Percentiles rank a stretch among this genome's conserved stretches.
Conservation (phyloP, 2,113 vertebrate genomes). For the Vulpes vulpes region DNA sequence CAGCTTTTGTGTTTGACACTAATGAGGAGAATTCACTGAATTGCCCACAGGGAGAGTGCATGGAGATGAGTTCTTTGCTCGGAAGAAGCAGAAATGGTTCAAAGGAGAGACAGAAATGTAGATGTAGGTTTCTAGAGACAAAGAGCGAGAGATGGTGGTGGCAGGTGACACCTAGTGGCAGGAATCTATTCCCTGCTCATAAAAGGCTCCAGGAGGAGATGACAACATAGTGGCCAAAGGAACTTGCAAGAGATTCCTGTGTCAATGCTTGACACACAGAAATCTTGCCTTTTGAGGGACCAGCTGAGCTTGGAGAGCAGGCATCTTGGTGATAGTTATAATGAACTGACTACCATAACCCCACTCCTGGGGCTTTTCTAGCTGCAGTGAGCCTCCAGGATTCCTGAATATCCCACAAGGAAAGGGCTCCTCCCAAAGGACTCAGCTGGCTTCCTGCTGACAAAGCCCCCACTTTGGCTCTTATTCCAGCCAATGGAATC, state of each 20-base stretch:
- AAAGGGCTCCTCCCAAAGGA: background rate
- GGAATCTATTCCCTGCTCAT: background rate
- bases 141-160: background rate
- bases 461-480: background rate
- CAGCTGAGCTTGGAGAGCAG: background rate
- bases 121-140: background rate
- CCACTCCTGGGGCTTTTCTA: background rate
- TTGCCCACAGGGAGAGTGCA: background rate
- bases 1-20: background rate
- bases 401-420: background rate
- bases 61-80: background rate
- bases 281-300: background rate
- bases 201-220: background rate
- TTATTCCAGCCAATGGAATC: background rate
- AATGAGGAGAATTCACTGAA: background rate
- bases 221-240: background rate
- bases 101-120: background rate
- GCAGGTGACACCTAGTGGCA: slow-evolving; percentile 52
- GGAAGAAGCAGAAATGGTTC: background rate
- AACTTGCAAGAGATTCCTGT: no score
- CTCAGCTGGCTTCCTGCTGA: background rate
- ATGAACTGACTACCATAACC: background rate
- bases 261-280: background rate
- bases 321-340: no score
- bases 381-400: background rate